Conservation (phyloP, 2,888 invertebrate genomes). For the Ophion obscuratus region DNA sequence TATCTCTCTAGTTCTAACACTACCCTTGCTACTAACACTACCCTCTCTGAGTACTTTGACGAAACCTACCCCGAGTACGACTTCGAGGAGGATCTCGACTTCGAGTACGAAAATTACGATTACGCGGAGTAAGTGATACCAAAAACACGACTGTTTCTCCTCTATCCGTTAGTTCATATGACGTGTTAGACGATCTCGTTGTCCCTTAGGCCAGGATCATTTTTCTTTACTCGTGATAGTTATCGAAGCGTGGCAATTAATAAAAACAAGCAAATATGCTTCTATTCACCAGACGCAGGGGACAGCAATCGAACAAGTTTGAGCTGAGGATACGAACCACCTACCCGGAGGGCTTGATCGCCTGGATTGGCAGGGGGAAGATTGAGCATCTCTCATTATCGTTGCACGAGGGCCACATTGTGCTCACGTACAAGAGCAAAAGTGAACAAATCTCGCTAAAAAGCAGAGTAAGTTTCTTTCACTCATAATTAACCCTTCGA, state of each 20-base stretch:
- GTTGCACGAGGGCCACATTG: slow-evolving; percentile 80
- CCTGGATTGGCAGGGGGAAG: slow-evolving; percentile 82
- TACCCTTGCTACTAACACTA: slow-evolving; percentile 82
- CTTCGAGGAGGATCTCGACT: slow-evolving; percentile 81
- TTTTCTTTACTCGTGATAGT: not conserved
- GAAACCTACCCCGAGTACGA: slow-evolving; percentile 82
- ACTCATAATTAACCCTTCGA: not conserved
- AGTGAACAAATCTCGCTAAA: slow-evolving; percentile 79
- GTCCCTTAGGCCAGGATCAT: slow-evolving; percentile 16
- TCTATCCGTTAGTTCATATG: slow-evolving; percentile 5
- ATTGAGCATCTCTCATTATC: slow-evolving; percentile 80
- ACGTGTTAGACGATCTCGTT: slow-evolving; percentile 1
- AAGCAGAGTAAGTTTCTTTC: slow-evolving; percentile 76
- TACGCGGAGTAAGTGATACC: slow-evolving; percentile 80
- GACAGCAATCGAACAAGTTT: slow-evolving; percentile 82
- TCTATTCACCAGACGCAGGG: slow-evolving; percentile 77
- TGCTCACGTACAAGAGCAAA: slow-evolving; percentile 80
- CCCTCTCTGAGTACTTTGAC: slow-evolving; percentile 80
- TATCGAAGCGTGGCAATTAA: not conserved
- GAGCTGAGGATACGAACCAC: slow-evolving; percentile 81
- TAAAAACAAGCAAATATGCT: not conserved
- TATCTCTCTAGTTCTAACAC: slow-evolving; percentile 79
- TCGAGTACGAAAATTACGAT: slow-evolving; percentile 82
- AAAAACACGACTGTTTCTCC: slow-evolving; percentile 27
- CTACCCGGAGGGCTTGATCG: slow-evolving; percentile 81